Base-by-base conservation (phyloP, 2,888 invertebrate species). In the Reticulitermes lucifugus region DNA sequence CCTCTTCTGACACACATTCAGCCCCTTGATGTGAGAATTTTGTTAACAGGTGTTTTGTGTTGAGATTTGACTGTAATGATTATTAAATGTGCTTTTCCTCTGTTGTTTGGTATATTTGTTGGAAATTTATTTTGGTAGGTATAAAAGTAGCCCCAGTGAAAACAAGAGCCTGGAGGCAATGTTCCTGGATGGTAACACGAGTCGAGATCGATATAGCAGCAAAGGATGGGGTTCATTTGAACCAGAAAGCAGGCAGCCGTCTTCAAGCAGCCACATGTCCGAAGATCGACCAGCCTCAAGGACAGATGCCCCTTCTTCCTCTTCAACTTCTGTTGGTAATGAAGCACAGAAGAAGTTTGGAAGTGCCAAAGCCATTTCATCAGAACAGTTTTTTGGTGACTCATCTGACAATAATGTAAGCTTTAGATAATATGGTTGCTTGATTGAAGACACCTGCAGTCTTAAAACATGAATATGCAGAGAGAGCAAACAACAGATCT, bases 261-360 rank as follows among this genome's bases (percentile, higher is more conserved):
- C 83, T n/a, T 79, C 84, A 18, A 70, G 41, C 21, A 73, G 25
- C n/a, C 80, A 55, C 10, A 7, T 41, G 14, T 71, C 41, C 51
- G 77, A 85, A 22, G 84, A 86, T 6, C 55, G 83, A 59, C 75
- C 86, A 9, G 35, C 83, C 2, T 75, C 86, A 5, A 55, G 84
- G 22, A 83, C 86, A 29, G 86, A 85, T 46, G 82, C 84, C 41
- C 25, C 85, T 21, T 79, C 86, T 71, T 77, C 86, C 71, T 82
- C 88, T 29, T 75, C 88, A 22, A 73, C 87, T n/a, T 88, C 88
- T 41, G 92, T 92, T 12, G 89, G 95, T 79, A 96, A 96, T 88
- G 95, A 96, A 86, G 98, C 98, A 41, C 97, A 97, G 90, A 97
- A 97, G 91, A 99, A 99, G 92, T 99, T 99, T 91, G 99, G 98